Percentiles rank a stretch among this genome's conserved stretches.
These are phyloP conservation scores for Synergus laeviventris DNA, from an alignment of 2,888 invertebrate species.

Conservation along the genomic window DNA sequence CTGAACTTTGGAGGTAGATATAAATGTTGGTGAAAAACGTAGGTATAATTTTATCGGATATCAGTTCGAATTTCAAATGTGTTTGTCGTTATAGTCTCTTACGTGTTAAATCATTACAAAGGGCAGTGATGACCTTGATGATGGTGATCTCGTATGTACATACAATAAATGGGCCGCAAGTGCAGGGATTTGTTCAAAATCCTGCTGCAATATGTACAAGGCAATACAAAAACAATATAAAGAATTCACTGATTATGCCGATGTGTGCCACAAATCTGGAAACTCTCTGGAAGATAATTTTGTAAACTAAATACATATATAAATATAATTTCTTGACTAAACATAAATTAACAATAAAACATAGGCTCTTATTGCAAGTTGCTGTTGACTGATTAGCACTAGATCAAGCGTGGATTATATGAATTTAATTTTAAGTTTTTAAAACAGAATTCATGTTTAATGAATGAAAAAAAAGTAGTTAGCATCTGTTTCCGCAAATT, in stretches of 20 bases:
- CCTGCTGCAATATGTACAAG: not conserved
- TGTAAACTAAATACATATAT: not conserved
- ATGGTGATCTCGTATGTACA: not conserved
- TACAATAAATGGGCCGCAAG: not conserved
- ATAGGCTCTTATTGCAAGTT: not conserved
- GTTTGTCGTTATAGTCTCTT: not conserved
- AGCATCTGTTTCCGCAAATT: not conserved
- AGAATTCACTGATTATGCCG: not conserved
- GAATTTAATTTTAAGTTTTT: not conserved
- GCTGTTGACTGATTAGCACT: not conserved
- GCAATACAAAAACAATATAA: conserved; percentile 1
- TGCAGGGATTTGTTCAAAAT: not conserved
- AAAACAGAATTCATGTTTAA: not conserved
- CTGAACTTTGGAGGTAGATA: not conserved
- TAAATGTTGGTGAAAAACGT: not conserved
- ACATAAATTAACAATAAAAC: not conserved
- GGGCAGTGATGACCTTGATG: not conserved
- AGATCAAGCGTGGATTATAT: not conserved
- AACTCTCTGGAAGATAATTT: not conserved
- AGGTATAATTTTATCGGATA: no score
- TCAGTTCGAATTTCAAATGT: not conserved
- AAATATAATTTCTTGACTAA: not conserved
- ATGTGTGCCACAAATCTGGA: not conserved
- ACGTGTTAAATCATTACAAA: not conserved
- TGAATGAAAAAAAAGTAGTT: not conserved